phyloP scores from a whole-genome alignment of 1,140 invertebrate species.

The Wasmannia auropunctata region DNA sequence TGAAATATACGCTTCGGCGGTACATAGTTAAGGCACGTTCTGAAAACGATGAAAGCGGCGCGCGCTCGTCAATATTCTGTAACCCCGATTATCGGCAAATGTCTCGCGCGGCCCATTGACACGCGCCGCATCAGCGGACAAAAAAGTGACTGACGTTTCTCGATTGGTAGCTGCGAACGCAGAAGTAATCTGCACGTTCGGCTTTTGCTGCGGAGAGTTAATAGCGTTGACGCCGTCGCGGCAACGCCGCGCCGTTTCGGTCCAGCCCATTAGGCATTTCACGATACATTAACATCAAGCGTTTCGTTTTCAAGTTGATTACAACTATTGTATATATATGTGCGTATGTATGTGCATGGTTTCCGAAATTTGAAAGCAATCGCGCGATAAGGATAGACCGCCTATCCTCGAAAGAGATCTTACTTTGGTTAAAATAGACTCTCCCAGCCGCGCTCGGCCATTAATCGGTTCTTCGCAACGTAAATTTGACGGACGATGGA shows the following conservation, averaged over 20 bases:
- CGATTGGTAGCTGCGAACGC: slow-evolving; percentile 55
- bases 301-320: slow-evolving; percentile 49
- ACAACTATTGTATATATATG: too few species aligned
- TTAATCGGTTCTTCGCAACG: not conserved
- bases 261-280: slow-evolving; percentile 47
- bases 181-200: slow-evolving; percentile 53
- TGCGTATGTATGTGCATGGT: too few species aligned
- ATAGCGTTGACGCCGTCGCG: slow-evolving; percentile 48
- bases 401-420: not conserved
- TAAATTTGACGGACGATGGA: not conserved
- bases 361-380: slow-evolving; percentile 27
- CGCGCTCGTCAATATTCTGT: slow-evolving; percentile 52
- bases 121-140: slow-evolving; percentile 48
- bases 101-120: slow-evolving; percentile 53
- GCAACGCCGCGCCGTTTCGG: slow-evolving; percentile 39
- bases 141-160: slow-evolving; percentile 61
- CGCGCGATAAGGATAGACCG: not conserved
- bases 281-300: slow-evolving; percentile 44
- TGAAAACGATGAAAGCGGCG: slow-evolving; percentile 58
- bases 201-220: slow-evolving; percentile 48
- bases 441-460: not conserved
- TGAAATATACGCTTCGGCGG: slow-evolving; percentile 21
- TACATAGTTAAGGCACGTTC: slow-evolving; percentile 45
- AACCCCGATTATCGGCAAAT: slow-evolving; percentile 60
- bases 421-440: not conserved